phyloP scores from a whole-genome alignment of 1,140 invertebrate species.

The Thereuonema tuberculata region DNA sequence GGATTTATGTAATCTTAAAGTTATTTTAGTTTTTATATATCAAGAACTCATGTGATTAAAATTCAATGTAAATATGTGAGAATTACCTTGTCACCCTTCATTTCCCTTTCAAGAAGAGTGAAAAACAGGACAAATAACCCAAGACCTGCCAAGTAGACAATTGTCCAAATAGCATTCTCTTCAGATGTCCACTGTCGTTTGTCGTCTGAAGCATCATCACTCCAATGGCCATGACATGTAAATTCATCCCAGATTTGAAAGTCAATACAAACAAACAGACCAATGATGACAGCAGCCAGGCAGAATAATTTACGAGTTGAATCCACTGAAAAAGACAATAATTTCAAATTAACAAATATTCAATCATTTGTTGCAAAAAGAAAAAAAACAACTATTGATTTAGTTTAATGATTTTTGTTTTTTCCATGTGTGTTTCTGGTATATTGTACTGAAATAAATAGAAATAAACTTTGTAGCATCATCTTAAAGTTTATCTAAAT shows the following conservation, averaged over 20 bases:
- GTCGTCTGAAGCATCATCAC: background rate
- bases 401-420: no score
- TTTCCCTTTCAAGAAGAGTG: slow-evolving; percentile 2
- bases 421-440: no score
- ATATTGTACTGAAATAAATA: no score
- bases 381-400: no score
- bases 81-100: slow-evolving; percentile 5
- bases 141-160: slow-evolving; percentile 7
- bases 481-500: no score
- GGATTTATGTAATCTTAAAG: no score
- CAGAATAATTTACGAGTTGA: slow-evolving; percentile 4
- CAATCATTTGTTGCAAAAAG: no score
- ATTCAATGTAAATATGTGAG: no score
- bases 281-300: slow-evolving; percentile 8
- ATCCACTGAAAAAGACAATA: slow-evolving; percentile 5
- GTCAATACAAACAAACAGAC: slow-evolving; percentile 11
- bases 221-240: slow-evolving; percentile 6
- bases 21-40: no score
- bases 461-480: no score
- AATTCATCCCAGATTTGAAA: slow-evolving; percentile 15
- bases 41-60: no score
- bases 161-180: slow-evolving; percentile 9
- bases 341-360: background rate
- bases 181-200: slow-evolving; percentile 1
- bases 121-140: background rate